These are phyloP conservation scores for Epistrophe grossulariae DNA, from an alignment of 2,888 invertebrate species.

Conservation along the genomic window DNA sequence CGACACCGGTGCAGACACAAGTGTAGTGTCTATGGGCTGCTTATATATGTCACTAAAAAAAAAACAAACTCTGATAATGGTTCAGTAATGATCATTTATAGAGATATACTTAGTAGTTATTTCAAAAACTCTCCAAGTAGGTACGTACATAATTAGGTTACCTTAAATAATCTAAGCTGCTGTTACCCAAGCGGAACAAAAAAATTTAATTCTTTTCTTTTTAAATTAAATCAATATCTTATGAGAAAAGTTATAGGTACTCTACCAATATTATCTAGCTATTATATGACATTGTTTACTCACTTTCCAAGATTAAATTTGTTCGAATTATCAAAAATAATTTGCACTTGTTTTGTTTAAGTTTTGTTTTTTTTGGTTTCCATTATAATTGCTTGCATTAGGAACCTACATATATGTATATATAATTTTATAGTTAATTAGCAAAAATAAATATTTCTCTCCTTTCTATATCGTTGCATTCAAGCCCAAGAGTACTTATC, in stretches of 20 bases:
- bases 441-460: slow-evolving; percentile 15
- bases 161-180: neutral
- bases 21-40: too few species aligned
- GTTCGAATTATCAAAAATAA: neutral
- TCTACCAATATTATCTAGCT: neutral
- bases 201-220: too few species aligned
- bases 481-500: neutral
- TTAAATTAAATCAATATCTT: neutral
- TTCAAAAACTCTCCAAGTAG: too few species aligned
- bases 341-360: neutral
- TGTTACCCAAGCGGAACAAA: too few species aligned
- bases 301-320: neutral
- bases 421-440: neutral
- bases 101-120: too few species aligned
- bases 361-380: neutral
- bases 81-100: too few species aligned
- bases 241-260: neutral
- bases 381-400: slow-evolving; percentile 8
- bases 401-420: too few species aligned
- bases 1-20: too few species aligned
- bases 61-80: too few species aligned
- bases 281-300: neutral
- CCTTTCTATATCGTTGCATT: slow-evolving; percentile 1
- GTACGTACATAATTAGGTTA: too few species aligned
- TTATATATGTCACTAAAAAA: too few species aligned